Percentiles rank a stretch among this genome's conserved stretches.
Conservation (phyloP, 1,140 invertebrate genomes). For the Eumaeus atala region DNA sequence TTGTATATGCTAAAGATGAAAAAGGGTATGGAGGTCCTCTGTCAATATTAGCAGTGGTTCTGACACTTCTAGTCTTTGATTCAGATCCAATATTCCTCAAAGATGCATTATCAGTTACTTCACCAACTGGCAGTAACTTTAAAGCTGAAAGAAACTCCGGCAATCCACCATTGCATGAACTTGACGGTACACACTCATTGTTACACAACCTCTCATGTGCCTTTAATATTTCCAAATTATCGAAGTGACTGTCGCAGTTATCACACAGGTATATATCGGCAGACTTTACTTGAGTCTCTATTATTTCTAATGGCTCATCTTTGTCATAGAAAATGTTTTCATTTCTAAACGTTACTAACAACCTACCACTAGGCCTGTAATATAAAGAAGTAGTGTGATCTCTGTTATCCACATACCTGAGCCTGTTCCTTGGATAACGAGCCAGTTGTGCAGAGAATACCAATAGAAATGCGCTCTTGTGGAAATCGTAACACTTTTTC, state of each 20-base stretch:
- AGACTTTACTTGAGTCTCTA: constrained; percentile 36
- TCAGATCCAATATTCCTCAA: constrained; percentile 29
- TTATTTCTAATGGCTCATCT: constrained; percentile 51
- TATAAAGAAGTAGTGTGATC: constrained; percentile 84
- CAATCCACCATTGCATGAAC: constrained; percentile 40
- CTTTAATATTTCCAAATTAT: constrained; percentile 54
- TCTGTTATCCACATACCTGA: constrained; percentile 82
- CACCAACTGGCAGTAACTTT: constrained; percentile 38
- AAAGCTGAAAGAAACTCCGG: constrained; percentile 56
- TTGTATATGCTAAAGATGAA: constrained; percentile 63
- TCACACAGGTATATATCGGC: constrained; percentile 84
- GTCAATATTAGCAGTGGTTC: constrained; percentile 51
- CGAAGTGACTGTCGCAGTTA: constrained; percentile 79
- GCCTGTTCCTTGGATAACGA: constrained; percentile 77
- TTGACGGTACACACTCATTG: constrained; percentile 40
- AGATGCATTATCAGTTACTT: constrained; percentile 21
- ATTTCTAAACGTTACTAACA: constrained; percentile 84
- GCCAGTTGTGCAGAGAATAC: constrained; percentile 81
- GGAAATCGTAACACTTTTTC: constrained; percentile 81
- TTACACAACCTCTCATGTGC: constrained; percentile 67
- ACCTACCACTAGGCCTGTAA: constrained; percentile 77
- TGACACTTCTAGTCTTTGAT: constrained; percentile 36
- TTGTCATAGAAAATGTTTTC: constrained; percentile 79
- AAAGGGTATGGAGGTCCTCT: constrained; percentile 66
- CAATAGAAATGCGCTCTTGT: constrained; percentile 81